Percentiles rank a stretch among this genome's conserved stretches.
These are phyloP conservation scores for Penaeus japonicus DNA, from an alignment of 1,140 invertebrate genomes.

Conservation along the genomic window DNA sequence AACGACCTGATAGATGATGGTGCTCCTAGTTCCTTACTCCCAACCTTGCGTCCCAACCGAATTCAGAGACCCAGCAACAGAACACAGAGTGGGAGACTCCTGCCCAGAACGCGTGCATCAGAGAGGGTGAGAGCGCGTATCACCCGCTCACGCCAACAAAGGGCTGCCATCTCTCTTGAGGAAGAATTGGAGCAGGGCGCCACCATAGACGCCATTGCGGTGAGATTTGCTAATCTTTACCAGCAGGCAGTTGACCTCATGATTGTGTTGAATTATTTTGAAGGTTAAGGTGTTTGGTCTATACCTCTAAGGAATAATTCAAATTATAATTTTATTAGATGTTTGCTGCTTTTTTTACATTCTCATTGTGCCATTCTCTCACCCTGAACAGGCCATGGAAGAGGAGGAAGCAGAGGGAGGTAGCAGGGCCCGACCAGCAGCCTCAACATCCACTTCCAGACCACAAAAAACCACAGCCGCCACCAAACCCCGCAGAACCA, in stretches of 20 bases:
- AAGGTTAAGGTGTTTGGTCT: neutral
- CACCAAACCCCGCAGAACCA: neutral
- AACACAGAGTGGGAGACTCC: constrained; percentile 20
- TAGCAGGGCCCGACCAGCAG: too few species aligned
- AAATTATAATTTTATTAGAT: too few species aligned
- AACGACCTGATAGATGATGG: constrained; percentile 42
- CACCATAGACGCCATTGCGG: constrained; percentile 39
- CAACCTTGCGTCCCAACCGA: constrained; percentile 36
- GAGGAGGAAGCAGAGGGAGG: too few species aligned
- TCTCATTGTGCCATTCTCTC: too few species aligned
- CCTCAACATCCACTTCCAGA: too few species aligned
- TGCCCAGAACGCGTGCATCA: constrained; percentile 51
- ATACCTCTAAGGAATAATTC: too few species aligned
- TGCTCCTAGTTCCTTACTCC: constrained; percentile 47
- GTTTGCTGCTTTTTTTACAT: too few species aligned
- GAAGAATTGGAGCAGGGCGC: constrained; percentile 26
- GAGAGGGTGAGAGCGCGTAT: constrained; percentile 56
- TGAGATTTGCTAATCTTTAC: neutral
- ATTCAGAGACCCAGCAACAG: neutral
- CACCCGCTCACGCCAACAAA: constrained; percentile 48
- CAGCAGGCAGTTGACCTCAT: too few species aligned
- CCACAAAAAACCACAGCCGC: neutral
- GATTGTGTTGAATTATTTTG: neutral
- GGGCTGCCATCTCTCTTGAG: neutral
- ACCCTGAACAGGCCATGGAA: too few species aligned